Evolutionary conservation across 2,797 vertebrate genomes (phyloP).

Genomic region (Argentina silus): DNA sequence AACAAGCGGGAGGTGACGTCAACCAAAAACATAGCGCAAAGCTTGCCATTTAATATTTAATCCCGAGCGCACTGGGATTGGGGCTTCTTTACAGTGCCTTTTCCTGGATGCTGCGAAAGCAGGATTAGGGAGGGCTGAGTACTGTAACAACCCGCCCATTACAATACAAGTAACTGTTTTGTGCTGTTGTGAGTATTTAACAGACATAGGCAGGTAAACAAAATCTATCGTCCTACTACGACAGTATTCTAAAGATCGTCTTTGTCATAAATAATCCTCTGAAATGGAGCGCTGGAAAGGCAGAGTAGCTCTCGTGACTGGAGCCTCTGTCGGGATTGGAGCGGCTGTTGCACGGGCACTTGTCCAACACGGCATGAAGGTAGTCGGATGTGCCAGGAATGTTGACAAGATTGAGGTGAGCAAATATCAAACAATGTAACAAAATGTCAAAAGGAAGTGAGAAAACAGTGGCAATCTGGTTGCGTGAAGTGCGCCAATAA

Average conservation of each 20-base stretch:
- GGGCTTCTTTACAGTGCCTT: conserved; percentile 43
- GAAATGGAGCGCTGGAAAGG: conserved; percentile 92
- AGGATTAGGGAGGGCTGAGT: conserved; percentile 38
- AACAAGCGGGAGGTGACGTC: conserved; percentile 64
- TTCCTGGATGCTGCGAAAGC: conserved; percentile 60
- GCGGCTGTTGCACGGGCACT: conserved; percentile 90
- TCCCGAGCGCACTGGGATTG: conserved; percentile 65
- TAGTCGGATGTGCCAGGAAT: conserved; percentile 91
- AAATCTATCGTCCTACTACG: conserved; percentile 1
- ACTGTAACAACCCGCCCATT: conserved; percentile 42
- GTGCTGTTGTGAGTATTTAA: conserved; percentile 2
- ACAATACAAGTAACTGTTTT: conserved; percentile 2
- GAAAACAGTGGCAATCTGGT: not conserved
- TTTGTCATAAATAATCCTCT: not conserved
- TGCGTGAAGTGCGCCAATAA: not conserved
- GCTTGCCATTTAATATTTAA: conserved; percentile 65
- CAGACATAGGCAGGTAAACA: not conserved
- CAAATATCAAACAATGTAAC: conserved; percentile 1
- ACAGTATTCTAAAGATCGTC: not conserved
- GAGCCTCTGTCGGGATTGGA: conserved; percentile 92
- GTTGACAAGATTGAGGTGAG: conserved; percentile 93
- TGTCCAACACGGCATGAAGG: conserved; percentile 92
- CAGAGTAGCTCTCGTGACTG: conserved; percentile 92
- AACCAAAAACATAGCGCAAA: conserved; percentile 51
- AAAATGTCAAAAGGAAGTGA: not conserved